These are phyloP conservation scores for Lagria hirta DNA, from an alignment of 2,888 invertebrate species.

Conservation along the genomic window DNA sequence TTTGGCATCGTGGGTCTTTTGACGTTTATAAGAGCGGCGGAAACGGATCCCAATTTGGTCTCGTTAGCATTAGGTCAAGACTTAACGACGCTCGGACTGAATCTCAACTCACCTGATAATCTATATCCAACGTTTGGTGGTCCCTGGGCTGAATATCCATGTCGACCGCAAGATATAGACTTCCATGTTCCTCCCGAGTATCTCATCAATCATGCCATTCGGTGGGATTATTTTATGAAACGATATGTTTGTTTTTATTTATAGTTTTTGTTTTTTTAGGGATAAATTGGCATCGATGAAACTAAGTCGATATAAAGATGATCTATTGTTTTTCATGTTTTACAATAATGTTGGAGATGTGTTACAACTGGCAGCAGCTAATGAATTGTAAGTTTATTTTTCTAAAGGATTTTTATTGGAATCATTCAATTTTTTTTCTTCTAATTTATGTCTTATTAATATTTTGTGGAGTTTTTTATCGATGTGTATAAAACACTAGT, in stretches of 20 bases:
- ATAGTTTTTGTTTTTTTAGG: no score
- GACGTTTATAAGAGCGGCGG: constrained; percentile 97
- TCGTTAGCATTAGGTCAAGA: constrained; percentile 97
- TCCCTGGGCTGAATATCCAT: constrained; percentile 97
- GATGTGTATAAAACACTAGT: no score
- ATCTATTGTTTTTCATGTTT: constrained; percentile 98
- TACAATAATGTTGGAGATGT: constrained; percentile 99
- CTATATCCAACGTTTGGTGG: constrained; percentile 98
- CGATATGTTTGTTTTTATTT: constrained; percentile 43
- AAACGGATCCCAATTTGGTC: constrained; percentile 95
- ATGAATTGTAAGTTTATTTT: constrained; percentile 95
- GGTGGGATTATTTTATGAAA: constrained; percentile 53
- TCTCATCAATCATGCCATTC: constrained; percentile 93
- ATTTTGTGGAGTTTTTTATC: no score
- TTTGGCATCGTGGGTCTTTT: constrained; percentile 98
- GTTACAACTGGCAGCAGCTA: constrained; percentile 95
- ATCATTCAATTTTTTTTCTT: background rate
- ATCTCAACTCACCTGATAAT: constrained; percentile 97
- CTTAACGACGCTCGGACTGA: constrained; percentile 95
- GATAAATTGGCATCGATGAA: constrained; percentile 94
- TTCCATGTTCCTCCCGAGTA: constrained; percentile 98
- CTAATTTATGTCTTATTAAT: no score
- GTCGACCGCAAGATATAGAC: constrained; percentile 98
- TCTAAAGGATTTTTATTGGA: no score
- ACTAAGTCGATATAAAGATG: constrained; percentile 96